phyloP scores from a whole-genome alignment of 2,113 vertebrate species.

The Microtus montanus region DNA sequence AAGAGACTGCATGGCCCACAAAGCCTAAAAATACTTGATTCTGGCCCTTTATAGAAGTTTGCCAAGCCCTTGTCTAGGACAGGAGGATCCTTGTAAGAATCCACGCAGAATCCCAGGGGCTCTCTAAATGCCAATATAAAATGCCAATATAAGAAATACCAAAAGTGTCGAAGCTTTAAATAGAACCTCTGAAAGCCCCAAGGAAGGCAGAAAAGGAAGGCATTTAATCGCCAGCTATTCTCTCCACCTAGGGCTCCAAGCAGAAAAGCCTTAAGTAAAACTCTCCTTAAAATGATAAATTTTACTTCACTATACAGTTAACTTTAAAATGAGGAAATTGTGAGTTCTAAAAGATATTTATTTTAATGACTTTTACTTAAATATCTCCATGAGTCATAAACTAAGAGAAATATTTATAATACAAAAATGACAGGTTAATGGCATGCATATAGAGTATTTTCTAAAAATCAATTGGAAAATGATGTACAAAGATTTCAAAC shows the following conservation, averaged over 20 bases:
- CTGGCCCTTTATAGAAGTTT: constrained; percentile 41
- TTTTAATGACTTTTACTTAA: constrained; percentile 66
- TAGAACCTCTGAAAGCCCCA: constrained; percentile 61
- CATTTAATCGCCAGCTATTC: constrained; percentile 58
- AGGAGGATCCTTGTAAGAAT: constrained; percentile 30
- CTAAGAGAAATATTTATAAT: constrained; percentile 66
- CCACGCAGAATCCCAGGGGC: constrained; percentile 41
- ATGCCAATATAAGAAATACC: constrained; percentile 55
- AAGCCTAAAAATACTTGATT: constrained; percentile 55
- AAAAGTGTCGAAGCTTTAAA: constrained; percentile 69
- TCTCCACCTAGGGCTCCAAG: constrained; percentile 57
- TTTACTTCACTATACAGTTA: constrained; percentile 46
- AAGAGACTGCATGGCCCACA: not conserved
- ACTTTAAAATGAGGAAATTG: constrained; percentile 32
- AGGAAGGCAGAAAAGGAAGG: constrained; percentile 56
- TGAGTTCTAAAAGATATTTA: constrained; percentile 61
- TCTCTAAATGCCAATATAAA: constrained; percentile 55
- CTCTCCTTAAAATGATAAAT: constrained; percentile 53
- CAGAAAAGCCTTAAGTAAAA: constrained; percentile 64
- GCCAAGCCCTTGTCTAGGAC: constrained; percentile 9
- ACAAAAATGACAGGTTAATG: constrained; percentile 59
- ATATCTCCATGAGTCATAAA: constrained; percentile 61
- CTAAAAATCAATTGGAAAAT: constrained; percentile 64
- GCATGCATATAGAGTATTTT: constrained; percentile 48
- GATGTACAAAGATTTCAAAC: constrained; percentile 34